phyloP scores from a whole-genome alignment of 1,140 invertebrate genomes.

The Cotesia vestalis region DNA sequence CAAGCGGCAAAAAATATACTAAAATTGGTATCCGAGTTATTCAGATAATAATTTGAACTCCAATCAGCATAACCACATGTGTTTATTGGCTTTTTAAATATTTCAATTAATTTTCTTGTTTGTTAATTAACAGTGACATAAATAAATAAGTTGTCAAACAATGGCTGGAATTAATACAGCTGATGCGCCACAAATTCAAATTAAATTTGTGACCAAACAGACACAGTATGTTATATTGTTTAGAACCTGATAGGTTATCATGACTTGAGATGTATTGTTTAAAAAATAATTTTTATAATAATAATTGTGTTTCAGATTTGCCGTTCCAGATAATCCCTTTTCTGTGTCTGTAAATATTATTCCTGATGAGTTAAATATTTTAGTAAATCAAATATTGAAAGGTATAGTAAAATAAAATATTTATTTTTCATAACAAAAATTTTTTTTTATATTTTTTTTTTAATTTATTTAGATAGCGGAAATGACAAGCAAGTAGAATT shows the following conservation, averaged over 20 bases:
- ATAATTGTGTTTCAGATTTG: conserved; percentile 73
- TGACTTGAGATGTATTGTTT: not conserved
- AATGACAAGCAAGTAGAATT: conserved; percentile 74
- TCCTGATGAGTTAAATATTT: conserved; percentile 76
- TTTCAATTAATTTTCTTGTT: too few relatives aligned
- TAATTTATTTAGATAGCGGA: conserved; percentile 49
- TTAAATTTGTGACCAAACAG: conserved; percentile 18
- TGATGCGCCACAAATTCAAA: conserved; percentile 13
- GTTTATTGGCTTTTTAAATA: too few relatives aligned
- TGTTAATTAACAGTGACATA: not conserved
- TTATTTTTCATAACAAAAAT: conserved; percentile 32
- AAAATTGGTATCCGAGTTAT: too few relatives aligned
- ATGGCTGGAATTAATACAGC: not conserved
- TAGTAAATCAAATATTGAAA: conserved; percentile 83
- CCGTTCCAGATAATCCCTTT: conserved; percentile 84
- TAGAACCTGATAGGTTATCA: not conserved
- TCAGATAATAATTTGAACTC: too few relatives aligned
- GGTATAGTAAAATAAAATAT: conserved; percentile 61
- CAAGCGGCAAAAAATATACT: too few relatives aligned
- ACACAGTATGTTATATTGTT: conserved; percentile 16
- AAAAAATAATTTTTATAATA: not conserved
- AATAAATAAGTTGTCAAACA: not conserved
- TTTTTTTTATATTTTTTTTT: conserved; percentile 32
- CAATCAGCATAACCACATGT: too few relatives aligned
- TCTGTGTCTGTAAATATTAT: conserved; percentile 79